Evolutionary conservation across 2,113 vertebrate species (phyloP).

Genomic region (Eira barbara): DNA sequence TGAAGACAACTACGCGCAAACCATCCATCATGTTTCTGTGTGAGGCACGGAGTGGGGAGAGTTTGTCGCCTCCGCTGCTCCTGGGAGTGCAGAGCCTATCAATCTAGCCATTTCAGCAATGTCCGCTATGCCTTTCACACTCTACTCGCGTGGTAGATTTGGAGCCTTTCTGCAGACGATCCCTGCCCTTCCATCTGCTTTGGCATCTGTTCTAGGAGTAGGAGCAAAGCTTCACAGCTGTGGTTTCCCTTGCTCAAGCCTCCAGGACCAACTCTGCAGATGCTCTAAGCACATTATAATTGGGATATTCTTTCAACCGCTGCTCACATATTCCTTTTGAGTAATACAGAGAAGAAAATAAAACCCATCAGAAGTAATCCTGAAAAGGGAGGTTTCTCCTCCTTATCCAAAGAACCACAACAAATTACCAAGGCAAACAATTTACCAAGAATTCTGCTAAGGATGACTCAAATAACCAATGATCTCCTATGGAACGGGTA

Average conservation of each 20-base stretch:
- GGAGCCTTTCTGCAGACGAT: constrained; percentile 64
- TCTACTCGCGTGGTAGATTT: not conserved
- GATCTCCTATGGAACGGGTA: not conserved
- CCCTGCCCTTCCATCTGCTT: constrained; percentile 79
- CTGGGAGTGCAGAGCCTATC: constrained; percentile 60
- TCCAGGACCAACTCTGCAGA: constrained; percentile 69
- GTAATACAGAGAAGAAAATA: constrained; percentile 59
- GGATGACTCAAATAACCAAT: constrained; percentile 11
- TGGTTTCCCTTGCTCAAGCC: constrained; percentile 57
- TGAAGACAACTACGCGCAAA: not conserved
- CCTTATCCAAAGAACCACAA: constrained; percentile 13
- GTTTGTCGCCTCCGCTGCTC: constrained; percentile 41
- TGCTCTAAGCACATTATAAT: constrained; percentile 71
- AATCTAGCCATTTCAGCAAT: constrained; percentile 64
- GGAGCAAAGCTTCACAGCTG: constrained; percentile 71
- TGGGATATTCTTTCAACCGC: constrained; percentile 58
- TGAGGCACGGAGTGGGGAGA: constrained; percentile 17
- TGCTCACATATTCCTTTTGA: constrained; percentile 61
- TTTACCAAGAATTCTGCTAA: constrained; percentile 46
- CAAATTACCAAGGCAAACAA: constrained; percentile 20
- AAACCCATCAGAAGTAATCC: constrained; percentile 35
- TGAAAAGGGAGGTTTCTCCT: not conserved
- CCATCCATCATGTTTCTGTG: constrained; percentile 64
- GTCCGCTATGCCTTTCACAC: constrained; percentile 57
- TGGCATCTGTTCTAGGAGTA: constrained; percentile 68